A percentile compares a stretch with the other conserved stretches of the same genome.
These are phyloP conservation scores for Turdus rufiventris DNA, from an alignment of 2,113 vertebrate species.

Conservation along the genomic window DNA sequence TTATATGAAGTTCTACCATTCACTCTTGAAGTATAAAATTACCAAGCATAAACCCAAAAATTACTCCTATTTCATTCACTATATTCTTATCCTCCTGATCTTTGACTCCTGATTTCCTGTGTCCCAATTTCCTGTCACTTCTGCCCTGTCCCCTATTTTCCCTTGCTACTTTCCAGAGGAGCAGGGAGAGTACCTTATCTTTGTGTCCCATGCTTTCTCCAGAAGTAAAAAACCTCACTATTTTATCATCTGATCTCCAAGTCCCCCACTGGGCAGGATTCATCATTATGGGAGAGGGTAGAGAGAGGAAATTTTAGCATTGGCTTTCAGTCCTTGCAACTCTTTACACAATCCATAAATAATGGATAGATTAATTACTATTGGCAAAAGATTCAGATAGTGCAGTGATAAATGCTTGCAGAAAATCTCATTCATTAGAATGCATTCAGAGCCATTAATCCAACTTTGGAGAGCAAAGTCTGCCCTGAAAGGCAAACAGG, in stretches of 20 bases:
- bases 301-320: not conserved
- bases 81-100: not conserved
- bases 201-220: not conserved
- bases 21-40: not conserved
- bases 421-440: not conserved
- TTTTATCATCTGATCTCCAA: not conserved
- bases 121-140: not conserved
- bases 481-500: not conserved
- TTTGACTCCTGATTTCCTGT: not conserved
- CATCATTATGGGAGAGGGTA: not conserved
- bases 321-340: not conserved
- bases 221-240: not conserved
- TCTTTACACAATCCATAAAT: constrained; percentile 6
- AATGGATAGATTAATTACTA: constrained; percentile 24
- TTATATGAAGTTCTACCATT: not conserved
- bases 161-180: not conserved
- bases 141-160: not conserved
- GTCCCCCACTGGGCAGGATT: not conserved
- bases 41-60: not conserved
- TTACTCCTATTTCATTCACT: not conserved
- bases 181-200: not conserved
- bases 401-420: not conserved
- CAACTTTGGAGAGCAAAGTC: not conserved
- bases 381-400: not conserved
- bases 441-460: not conserved